Evolutionary conservation across 2,888 invertebrate species (phyloP), one percentile per base, ranked within the genome.

Genomic region (Oegoconia quadripuncta): DNA sequence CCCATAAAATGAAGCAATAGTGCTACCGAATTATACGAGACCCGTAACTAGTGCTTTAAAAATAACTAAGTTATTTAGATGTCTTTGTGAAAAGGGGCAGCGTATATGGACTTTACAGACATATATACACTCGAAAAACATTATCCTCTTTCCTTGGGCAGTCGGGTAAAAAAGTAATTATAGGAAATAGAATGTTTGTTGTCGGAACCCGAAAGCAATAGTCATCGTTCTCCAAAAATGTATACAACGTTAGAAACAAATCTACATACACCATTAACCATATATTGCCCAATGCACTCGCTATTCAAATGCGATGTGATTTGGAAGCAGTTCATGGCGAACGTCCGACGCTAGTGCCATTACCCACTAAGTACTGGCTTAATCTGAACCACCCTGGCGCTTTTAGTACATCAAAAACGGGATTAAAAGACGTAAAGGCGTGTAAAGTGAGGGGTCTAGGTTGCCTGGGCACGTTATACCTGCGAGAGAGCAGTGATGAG

Each of bases 271-370:
- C 66, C 70, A 69, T 78, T 77, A 73, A 64, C 63, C 52, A 62
- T 52, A 64, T 67, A 74, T 74, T 65, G 57, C 59, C 48, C 54
- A 70, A 71, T 74, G 78, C 74, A 72, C 60, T 66, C 55, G 56
- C 64, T 72, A 80, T 80, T 78, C 78, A 80, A 79, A 82, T 79
- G 67, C 61, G 69, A 74, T 70, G 74, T 67, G 72, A 80, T 78
- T 81, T 82, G 77, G 77, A 82, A 73, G 70, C 64, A 66, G 64
- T 77, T 78, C 78, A 78, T 69, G 61, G 64, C 52, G 52, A 50
- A 60, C 62, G 63, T 63, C 61, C 59, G 52, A 61, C 59, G 34
- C 55, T 53, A 59, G 63, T 59, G 52, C 68, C 62, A 74, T 76
- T 77, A 71, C 49, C 44, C 44, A 16, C 39, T 37, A 2, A 46